A percentile compares a stretch with the other conserved stretches of the same genome.
phyloP scores from a whole-genome alignment of 2,797 vertebrate genomes.

The Enteromius afrohamiltoni region DNA sequence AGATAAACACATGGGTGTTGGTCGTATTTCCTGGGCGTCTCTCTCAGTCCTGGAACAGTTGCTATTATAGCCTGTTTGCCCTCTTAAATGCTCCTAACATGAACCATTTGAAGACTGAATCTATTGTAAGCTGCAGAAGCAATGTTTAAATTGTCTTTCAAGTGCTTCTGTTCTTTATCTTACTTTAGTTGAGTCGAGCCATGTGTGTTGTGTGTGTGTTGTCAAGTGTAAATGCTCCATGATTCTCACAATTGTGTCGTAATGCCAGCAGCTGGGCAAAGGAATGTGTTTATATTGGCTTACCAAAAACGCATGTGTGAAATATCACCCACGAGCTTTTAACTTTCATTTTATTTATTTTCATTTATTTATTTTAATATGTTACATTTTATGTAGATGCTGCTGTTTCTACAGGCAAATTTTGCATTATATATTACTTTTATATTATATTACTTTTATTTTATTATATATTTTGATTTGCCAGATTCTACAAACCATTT shows the following conservation, averaged over 20 bases:
- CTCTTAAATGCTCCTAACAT: neutral
- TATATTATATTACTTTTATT: neutral
- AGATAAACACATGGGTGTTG: conserved; percentile 60
- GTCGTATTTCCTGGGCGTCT: conserved; percentile 52
- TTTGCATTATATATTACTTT: neutral
- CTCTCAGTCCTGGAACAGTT: conserved; percentile 27
- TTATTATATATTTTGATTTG: neutral
- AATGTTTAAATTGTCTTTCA: neutral
- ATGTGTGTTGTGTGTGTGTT: neutral
- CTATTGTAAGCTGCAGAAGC: neutral
- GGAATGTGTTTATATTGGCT: neutral
- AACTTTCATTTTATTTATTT: neutral
- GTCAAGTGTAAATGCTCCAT: conserved; percentile 2
- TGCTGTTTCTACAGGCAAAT: neutral
- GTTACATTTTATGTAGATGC: neutral
- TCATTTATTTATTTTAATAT: neutral
- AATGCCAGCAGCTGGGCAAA: conserved; percentile 10
- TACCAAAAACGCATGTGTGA: neutral
- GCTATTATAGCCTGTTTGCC: conserved; percentile 33
- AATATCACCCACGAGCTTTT: no score
- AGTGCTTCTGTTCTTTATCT: neutral
- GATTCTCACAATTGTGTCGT: conserved; percentile 22
- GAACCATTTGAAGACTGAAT: neutral
- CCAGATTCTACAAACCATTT: neutral
- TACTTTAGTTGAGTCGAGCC: neutral